Conservation (phyloP, 2,113 vertebrate genomes). For the Rhegmatorhina hoffmannsi region DNA sequence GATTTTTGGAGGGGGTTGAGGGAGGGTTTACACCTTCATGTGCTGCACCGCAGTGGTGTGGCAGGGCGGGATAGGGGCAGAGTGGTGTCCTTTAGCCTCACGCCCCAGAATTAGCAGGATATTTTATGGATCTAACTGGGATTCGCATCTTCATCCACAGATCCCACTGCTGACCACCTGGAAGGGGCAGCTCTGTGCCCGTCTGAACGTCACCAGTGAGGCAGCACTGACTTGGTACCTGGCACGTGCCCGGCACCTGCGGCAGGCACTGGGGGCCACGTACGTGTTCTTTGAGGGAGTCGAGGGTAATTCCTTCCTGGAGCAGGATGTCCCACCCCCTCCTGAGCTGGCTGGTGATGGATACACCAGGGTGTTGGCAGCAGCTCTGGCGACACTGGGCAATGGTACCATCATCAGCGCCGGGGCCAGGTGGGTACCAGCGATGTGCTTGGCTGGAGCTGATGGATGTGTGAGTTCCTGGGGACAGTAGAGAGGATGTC, state of each 20-base stretch:
- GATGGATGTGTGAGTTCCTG: accelerated
- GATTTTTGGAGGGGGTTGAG: accelerated
- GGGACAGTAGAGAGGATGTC: neutral
- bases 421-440: constrained; percentile 76
- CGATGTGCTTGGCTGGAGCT: neutral
- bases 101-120: accelerated
- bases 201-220: constrained; percentile 85
- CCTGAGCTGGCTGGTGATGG: constrained; percentile 65
- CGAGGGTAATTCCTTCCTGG: constrained; percentile 79
- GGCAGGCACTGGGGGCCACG: constrained; percentile 77
- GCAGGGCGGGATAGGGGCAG: accelerated
- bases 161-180: constrained; percentile 83
- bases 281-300: constrained; percentile 82
- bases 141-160: constrained; percentile 12
- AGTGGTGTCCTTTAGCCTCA: accelerated
- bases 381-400: constrained; percentile 76
- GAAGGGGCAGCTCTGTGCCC: constrained; percentile 83
- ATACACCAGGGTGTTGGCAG: constrained; percentile 77
- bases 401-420: constrained; percentile 81
- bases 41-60: accelerated
- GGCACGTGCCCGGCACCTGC: constrained; percentile 75
- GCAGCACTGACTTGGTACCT: constrained; percentile 83
- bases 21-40: neutral
- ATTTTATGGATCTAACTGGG: neutral
- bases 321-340: constrained; percentile 69